Conservation (phyloP, 2,797 vertebrate species). For the Sarcoramphus papa region DNA sequence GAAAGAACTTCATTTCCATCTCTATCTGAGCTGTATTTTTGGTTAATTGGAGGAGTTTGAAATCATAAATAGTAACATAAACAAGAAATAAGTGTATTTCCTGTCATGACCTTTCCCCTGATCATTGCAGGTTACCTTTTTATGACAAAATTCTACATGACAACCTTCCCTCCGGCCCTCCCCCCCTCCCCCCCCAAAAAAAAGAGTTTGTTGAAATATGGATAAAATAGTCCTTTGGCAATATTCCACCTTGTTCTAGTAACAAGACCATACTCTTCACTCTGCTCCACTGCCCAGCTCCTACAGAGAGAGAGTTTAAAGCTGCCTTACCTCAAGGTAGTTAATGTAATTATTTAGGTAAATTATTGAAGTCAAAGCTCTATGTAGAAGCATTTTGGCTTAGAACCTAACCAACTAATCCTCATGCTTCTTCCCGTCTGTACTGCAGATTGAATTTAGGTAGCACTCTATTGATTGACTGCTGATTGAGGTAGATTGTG, state of each 20-base stretch:
- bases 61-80: not conserved
- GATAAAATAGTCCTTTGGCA: not conserved
- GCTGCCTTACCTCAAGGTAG: not conserved
- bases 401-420: not conserved
- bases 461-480: not conserved
- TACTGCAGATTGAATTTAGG: not conserved
- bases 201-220: not conserved
- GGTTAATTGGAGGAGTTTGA: not conserved
- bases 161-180: not conserved
- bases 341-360: not conserved
- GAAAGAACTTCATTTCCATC: not conserved
- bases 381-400: not conserved
- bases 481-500: not conserved
- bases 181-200: too few species aligned
- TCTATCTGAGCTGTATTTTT: not conserved
- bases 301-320: not conserved
- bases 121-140: not conserved
- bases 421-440: not conserved
- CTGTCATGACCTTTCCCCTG: not conserved
- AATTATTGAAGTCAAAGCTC: not conserved
- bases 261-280: not conserved
- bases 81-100: not conserved
- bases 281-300: not conserved
- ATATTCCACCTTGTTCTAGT: not conserved
- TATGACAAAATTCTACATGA: not conserved